Evolutionary conservation across 1,140 invertebrate genomes (phyloP).

Genomic region (Drosophila lacertosa): DNA sequence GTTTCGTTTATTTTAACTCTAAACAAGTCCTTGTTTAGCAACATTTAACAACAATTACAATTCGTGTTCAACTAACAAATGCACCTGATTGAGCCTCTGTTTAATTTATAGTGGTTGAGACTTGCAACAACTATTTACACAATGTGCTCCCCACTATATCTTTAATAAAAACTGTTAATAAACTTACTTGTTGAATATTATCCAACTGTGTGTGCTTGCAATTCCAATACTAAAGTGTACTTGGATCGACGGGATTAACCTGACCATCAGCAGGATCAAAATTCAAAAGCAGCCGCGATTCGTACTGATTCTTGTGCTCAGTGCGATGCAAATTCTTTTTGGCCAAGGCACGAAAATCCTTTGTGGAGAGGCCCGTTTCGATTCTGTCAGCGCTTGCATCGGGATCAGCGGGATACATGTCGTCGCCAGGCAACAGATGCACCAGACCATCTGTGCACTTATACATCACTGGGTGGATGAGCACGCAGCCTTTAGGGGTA

Average conservation of each 20-base stretch:
- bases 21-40: not conserved
- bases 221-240: conserved; percentile 12
- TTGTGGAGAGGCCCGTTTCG: conserved; percentile 51
- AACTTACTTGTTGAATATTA: not conserved
- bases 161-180: conserved; percentile 5
- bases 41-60: not conserved
- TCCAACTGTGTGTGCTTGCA: not conserved
- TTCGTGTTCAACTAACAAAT: conserved; percentile 33
- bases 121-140: not conserved
- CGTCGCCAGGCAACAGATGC: conserved; percentile 83
- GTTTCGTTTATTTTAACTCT: not conserved
- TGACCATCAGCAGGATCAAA: conserved; percentile 66
- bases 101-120: not conserved
- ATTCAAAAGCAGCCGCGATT: conserved; percentile 53
- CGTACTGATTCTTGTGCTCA: conserved; percentile 58
- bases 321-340: conserved; percentile 70
- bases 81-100: conserved; percentile 5
- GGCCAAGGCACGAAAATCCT: conserved; percentile 59
- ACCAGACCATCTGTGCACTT: conserved; percentile 76
- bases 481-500: conserved; percentile 73
- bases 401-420: conserved; percentile 75
- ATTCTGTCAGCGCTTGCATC: conserved; percentile 46
- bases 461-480: conserved; percentile 84
- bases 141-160: not conserved
- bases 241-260: conserved; percentile 55